Conservation (phyloP, 2,888 invertebrate genomes). For the Diplazon laetatorius region DNA sequence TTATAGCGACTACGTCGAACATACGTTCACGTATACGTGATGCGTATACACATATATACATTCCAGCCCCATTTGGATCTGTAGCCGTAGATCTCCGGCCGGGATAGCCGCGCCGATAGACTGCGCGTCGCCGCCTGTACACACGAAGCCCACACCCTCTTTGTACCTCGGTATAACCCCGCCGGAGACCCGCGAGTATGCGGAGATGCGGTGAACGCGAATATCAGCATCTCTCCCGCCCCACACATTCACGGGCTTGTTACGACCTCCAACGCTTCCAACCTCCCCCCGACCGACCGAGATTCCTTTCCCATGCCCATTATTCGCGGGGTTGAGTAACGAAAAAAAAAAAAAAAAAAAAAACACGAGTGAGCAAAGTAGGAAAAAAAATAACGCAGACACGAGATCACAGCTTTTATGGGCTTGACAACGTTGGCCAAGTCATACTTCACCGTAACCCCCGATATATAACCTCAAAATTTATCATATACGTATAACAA, state of each 20-base stretch:
- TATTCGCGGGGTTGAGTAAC: conserved; percentile 34
- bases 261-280: conserved; percentile 46
- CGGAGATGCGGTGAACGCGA: conserved; percentile 53
- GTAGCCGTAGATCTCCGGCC: conserved; percentile 5
- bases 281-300: conserved; percentile 10
- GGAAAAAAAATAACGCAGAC: conserved; percentile 8
- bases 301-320: conserved; percentile 36
- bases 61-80: background rate
- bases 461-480: no score
- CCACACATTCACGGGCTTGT: conserved; percentile 55
- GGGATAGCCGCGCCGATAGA: conserved; percentile 52
- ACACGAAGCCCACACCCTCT: conserved; percentile 8
- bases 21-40: background rate
- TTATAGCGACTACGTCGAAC: background rate
- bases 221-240: conserved; percentile 58
- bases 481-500: no score
- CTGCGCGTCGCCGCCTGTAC: conserved; percentile 56
- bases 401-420: conserved; percentile 18
- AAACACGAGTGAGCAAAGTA: background rate
- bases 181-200: conserved; percentile 25
- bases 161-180: conserved; percentile 11
- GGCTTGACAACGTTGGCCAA: conserved; percentile 7
- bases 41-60: background rate
- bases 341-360: background rate
- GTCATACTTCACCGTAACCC: background rate